phyloP scores from a whole-genome alignment of 2,113 vertebrate genomes.

The Pseudolaguvia tuberculata region DNA sequence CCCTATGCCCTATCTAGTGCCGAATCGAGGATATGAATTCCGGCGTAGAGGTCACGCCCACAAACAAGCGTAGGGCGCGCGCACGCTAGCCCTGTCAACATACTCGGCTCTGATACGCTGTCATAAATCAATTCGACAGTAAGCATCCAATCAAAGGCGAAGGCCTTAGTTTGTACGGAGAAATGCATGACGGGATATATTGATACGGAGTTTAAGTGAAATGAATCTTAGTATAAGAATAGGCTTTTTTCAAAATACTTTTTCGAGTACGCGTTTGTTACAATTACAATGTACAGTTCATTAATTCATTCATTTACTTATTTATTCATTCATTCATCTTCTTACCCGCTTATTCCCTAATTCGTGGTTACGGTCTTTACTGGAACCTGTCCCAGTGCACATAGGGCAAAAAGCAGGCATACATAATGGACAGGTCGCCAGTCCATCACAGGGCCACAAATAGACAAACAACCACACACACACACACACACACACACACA shows the following conservation, averaged over 20 bases:
- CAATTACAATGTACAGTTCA: no score
- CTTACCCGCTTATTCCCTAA: no score
- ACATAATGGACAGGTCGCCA: no score
- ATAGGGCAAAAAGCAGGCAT: no score
- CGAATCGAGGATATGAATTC: not conserved
- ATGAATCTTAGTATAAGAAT: not conserved
- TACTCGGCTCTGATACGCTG: slow-evolving; percentile 39
- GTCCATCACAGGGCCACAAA: no score
- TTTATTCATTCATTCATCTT: no score
- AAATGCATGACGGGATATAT: slow-evolving; percentile 37
- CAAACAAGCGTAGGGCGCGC: slow-evolving; percentile 25
- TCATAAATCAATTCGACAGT: not conserved
- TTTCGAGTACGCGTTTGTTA: no score
- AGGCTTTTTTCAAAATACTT: not conserved
- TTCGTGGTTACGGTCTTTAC: no score
- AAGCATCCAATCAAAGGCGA: slow-evolving; percentile 36
- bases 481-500: no score
- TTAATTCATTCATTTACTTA: no score
- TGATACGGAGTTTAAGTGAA: slow-evolving; percentile 1
- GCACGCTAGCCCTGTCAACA: slow-evolving; percentile 1
- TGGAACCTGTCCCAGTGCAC: no score
- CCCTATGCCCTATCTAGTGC: not conserved
- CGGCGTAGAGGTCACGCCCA: slow-evolving; percentile 38
- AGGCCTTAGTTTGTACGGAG: not conserved
- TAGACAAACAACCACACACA: no score